Percentiles rank a stretch among this genome's conserved stretches.
Conservation (phyloP, 1,140 invertebrate species). For the Sitobion miscanthi region DNA sequence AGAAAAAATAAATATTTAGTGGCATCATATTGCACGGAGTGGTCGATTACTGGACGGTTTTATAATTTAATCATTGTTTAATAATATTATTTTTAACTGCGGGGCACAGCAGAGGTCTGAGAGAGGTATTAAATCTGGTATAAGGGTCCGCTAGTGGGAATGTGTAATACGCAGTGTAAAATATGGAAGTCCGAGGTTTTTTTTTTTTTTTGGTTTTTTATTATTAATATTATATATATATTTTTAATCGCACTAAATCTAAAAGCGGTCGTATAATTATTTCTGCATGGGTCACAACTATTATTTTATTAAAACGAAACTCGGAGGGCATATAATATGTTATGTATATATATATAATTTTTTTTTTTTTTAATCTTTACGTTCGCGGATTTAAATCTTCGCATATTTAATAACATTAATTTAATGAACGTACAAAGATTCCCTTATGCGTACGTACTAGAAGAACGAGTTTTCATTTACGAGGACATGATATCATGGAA, state of each 20-base stretch:
- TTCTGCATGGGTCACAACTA: conserved; percentile 14
- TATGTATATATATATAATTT: not conserved
- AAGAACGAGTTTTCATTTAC: not conserved
- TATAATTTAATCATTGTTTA: conserved; percentile 9
- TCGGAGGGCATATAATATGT: not conserved
- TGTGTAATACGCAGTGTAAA: not conserved
- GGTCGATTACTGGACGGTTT: conserved; percentile 13
- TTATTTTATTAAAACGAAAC: not conserved
- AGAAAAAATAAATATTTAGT: not conserved
- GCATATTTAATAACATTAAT: not conserved
- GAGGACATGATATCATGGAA: not conserved
- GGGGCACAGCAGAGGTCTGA: not conserved
- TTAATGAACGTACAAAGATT: not conserved
- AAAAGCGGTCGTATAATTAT: conserved; percentile 28
- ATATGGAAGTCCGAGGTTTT: conserved; percentile 1
- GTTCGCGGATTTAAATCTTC: not conserved
- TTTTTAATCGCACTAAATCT: conserved; percentile 38
- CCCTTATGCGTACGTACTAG: not conserved
- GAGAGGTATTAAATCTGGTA: not conserved
- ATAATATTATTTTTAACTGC: conserved; percentile 15
- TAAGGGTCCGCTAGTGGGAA: conserved; percentile 27
- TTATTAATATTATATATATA: conserved; percentile 28
- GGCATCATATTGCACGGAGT: not conserved
- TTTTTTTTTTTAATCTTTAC: not conserved
- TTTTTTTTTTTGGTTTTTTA: not conserved